A percentile compares a stretch with the other conserved stretches of the same genome.
These are phyloP conservation scores for Hemiscyllium ocellatum DNA, from an alignment of 2,113 vertebrate genomes.

Conservation along the genomic window DNA sequence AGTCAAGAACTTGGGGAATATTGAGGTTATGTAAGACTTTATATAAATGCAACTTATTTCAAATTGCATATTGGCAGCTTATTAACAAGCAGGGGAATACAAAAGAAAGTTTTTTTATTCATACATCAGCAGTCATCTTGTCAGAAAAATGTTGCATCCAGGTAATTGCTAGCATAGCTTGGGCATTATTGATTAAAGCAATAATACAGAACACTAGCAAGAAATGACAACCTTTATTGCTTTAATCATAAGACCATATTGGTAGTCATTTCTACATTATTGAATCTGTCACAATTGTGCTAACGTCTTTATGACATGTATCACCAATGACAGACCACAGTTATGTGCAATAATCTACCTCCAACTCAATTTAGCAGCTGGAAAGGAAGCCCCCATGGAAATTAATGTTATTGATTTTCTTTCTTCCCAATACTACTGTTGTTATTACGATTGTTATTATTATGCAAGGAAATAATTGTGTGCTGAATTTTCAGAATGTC, in stretches of 20 bases:
- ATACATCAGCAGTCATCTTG: background rate
- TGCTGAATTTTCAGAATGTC: background rate
- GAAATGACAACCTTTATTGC: conserved; percentile 23
- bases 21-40: background rate
- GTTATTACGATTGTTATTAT: background rate
- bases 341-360: background rate
- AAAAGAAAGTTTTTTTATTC: background rate
- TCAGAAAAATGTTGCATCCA: conserved; percentile 12
- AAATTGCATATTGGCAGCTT: background rate
- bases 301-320: conserved; percentile 26
- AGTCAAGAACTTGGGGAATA: background rate
- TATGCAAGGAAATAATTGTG: background rate
- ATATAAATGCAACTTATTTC: background rate
- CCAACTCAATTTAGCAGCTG: background rate
- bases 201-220: background rate
- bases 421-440: background rate
- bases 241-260: conserved; percentile 27
- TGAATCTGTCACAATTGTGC: conserved; percentile 32
- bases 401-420: conserved; percentile 26
- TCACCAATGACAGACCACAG: background rate
- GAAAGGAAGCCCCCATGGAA: background rate
- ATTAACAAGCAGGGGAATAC: background rate
- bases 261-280: conserved; percentile 9
- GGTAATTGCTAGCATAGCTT: background rate
- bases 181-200: conserved; percentile 33